Evolutionary conservation across 2,113 vertebrate species (phyloP).

Genomic region (Athene noctua): DNA sequence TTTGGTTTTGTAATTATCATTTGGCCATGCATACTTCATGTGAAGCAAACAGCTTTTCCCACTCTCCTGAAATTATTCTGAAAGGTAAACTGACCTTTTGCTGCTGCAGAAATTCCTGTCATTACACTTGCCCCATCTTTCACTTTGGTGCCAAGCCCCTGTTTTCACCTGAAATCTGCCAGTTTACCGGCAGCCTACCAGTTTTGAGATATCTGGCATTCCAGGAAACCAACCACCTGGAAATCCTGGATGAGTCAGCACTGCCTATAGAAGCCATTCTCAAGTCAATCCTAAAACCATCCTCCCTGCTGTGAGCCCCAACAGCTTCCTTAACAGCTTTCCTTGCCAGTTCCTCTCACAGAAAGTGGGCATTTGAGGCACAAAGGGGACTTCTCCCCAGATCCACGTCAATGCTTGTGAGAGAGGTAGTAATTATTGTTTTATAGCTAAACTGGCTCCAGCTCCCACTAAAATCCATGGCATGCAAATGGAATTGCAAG

Average conservation of each 20-base stretch:
- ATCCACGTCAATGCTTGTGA: not conserved
- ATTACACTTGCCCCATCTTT: not conserved
- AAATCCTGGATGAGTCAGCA: not conserved
- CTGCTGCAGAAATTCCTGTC: not conserved
- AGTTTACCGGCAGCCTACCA: not conserved
- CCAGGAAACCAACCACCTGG: not conserved
- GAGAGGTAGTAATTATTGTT: not conserved
- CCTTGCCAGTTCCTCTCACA: not conserved
- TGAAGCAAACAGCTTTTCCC: not conserved
- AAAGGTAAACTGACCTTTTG: not conserved
- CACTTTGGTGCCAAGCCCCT: not conserved
- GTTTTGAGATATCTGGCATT: not conserved
- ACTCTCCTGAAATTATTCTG: not conserved
- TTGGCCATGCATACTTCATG: not conserved
- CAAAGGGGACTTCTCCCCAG: not conserved
- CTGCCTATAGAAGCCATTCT: not conserved
- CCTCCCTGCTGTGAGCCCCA: not conserved
- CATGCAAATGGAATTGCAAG: not conserved
- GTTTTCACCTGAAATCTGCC: not conserved
- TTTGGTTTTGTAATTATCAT: not conserved
- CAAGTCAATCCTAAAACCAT: not conserved
- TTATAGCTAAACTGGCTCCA: not conserved
- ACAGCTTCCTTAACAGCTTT: not conserved
- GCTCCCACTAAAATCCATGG: not conserved
- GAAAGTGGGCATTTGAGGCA: not conserved